A percentile compares a stretch with the other conserved stretches of the same genome.
phyloP scores from a whole-genome alignment of 2,113 vertebrate species.

The Ginglymostoma cirratum region DNA sequence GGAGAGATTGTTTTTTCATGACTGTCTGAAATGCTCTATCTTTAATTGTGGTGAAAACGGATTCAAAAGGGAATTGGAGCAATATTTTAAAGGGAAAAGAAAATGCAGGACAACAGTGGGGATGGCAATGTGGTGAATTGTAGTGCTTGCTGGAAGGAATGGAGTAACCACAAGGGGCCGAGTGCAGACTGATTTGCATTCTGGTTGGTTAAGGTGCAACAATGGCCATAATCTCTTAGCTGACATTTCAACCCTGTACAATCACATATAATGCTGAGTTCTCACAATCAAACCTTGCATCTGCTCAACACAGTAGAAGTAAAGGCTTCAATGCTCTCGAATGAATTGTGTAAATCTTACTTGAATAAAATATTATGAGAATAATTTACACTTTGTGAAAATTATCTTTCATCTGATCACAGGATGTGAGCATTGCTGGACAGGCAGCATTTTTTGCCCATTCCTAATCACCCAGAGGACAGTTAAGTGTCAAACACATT shows the following conservation, averaged over 20 bases:
- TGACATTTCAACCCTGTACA: not conserved
- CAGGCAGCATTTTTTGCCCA: too few species aligned
- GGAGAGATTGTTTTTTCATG: not conserved
- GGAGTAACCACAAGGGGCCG: not conserved
- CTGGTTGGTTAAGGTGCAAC: not conserved
- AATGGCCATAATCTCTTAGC: not conserved
- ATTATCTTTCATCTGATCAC: too few species aligned
- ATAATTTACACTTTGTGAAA: too few species aligned
- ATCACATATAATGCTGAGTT: not conserved
- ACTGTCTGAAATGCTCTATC: not conserved
- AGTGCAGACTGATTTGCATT: too few species aligned
- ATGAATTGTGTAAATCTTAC: not conserved
- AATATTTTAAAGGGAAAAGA: not conserved
- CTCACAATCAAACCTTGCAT: not conserved
- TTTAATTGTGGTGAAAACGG: not conserved
- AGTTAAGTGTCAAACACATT: too few species aligned
- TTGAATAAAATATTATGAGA: not conserved
- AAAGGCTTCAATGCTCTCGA: not conserved
- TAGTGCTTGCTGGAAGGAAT: not conserved
- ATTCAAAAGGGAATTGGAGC: not conserved
- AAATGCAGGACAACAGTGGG: not conserved
- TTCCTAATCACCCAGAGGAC: too few species aligned
- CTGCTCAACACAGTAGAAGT: not conserved
- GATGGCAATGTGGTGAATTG: not conserved
- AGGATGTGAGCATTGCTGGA: too few species aligned